These are phyloP conservation scores for Clepsis dumicolana DNA, from an alignment of 2,888 invertebrate genomes.

Conservation along the genomic window DNA sequence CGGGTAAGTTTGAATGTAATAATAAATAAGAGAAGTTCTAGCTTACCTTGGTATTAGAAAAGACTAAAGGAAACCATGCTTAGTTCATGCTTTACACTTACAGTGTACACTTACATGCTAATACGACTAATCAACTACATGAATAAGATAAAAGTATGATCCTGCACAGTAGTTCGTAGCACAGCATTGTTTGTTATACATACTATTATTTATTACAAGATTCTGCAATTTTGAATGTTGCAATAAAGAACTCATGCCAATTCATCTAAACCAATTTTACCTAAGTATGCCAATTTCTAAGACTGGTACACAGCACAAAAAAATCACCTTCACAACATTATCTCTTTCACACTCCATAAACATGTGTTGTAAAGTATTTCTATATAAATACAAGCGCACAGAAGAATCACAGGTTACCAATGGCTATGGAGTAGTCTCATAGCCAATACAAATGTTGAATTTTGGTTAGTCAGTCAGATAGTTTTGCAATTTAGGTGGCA, in stretches of 20 bases:
- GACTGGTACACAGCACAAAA: background rate
- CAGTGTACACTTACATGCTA: conserved; percentile 60
- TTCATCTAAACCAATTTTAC: background rate
- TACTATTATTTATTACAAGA: conserved; percentile 5
- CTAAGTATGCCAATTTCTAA: background rate
- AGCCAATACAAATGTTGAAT: too few relatives aligned
- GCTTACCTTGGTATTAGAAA: conserved; percentile 48
- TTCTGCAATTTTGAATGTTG: background rate
- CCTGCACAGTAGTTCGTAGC: conserved; percentile 63
- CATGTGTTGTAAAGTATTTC: background rate
- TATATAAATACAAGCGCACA: too few relatives aligned
- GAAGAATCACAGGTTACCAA: too few relatives aligned
- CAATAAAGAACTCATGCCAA: conserved; percentile 3
- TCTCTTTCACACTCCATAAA: background rate
- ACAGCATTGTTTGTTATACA: conserved; percentile 71
- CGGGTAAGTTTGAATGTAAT: conserved; percentile 1
- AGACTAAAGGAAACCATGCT: conserved; percentile 51
- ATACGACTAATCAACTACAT: conserved; percentile 53
- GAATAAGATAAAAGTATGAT: conserved; percentile 12
- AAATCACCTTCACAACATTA: background rate
- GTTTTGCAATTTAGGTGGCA: too few relatives aligned
- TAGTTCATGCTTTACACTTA: conserved; percentile 56
- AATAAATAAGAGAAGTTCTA: conserved; percentile 21
- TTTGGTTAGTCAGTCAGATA: too few relatives aligned
- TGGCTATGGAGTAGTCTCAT: too few relatives aligned